Evolutionary conservation across 2,113 vertebrate species (phyloP), one percentile per base, ranked within the genome.

Genomic region (Calypte anna): DNA sequence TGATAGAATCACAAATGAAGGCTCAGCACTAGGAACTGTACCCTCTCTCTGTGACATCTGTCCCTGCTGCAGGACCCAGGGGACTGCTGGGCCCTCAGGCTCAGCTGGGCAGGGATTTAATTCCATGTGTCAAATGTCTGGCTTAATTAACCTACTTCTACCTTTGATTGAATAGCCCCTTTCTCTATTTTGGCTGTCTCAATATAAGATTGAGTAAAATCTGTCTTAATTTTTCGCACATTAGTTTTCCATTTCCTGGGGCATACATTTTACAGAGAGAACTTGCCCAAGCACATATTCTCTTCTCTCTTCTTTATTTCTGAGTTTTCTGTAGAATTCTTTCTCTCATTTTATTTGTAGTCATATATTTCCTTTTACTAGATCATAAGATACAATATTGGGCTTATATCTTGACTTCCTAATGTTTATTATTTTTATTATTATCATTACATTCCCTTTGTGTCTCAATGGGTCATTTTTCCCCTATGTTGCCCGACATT

Each of bases 61-160:
- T 75, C 54, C 62, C 50, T 28, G 0, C 69, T 53, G 63, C 36
- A 24, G 44, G 10, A 57, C 53, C 36, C 2, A 1, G 40, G 91
- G 38, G 67, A 58, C 55, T 70, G 77, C 68, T 43, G 58, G 9
- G 48, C 55, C 67, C 88, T 66, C 38, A 18, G 69, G 44, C 82
- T 86, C 88, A 85, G 59, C 82, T 88, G 82, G 51, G 31, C 67
- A 86, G 43, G 13, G 53, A 24, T 69, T 77, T 62, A 46, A 82
- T 80, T 78, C 79, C 25, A 6, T 48, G 75, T 79, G 70, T 64
- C 79, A 81, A 48, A 10, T 36, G 57, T 72, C 76, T 89, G 54
- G n/a, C 73, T 84, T 91, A 75, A 94, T 93, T 92, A 92, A 86
- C 61, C 59, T 70, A 33, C 59, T 90, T 93, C 72, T 67, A 40